Conservation (phyloP, 2,797 vertebrate genomes). For the Eulemur mongoz region DNA sequence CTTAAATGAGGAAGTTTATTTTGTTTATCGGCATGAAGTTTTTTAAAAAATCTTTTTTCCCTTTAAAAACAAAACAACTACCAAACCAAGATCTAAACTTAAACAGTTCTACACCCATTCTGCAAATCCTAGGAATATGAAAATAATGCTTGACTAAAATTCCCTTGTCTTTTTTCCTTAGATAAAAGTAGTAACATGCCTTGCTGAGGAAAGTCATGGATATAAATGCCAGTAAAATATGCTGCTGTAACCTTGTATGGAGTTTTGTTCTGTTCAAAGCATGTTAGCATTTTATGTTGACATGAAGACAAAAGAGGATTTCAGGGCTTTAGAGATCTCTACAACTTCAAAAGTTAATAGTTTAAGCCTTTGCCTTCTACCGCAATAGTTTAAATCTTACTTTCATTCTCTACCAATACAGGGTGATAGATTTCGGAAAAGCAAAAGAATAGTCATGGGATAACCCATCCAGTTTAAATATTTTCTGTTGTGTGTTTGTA, state of each 20-base stretch:
- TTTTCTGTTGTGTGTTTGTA: not conserved
- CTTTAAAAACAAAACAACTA: conserved; percentile 78
- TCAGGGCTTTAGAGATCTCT: not conserved
- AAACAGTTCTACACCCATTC: conserved; percentile 86
- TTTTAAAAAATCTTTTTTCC: not conserved
- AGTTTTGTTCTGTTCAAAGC: not conserved
- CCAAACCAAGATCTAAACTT: conserved; percentile 85
- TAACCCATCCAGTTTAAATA: not conserved
- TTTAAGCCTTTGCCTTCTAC: not conserved
- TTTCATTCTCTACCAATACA: not conserved
- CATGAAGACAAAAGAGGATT: not conserved
- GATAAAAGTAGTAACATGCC: conserved; percentile 88
- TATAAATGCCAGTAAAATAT: conserved; percentile 90
- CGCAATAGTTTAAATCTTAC: not conserved
- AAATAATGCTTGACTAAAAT: conserved; percentile 86
- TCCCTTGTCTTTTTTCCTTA: conserved; percentile 90
- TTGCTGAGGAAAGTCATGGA: conserved; percentile 90
- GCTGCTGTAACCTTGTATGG: conserved; percentile 84
- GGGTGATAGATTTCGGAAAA: not conserved
- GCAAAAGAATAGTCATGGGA: not conserved
- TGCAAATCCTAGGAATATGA: conserved; percentile 87
- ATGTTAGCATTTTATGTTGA: conserved; percentile 12
- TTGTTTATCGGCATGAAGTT: not conserved
- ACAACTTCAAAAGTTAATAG: not conserved
- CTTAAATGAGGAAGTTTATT: conserved; percentile 9